Percentiles rank a stretch among this genome's conserved stretches.
phyloP scores from a whole-genome alignment of 2,113 vertebrate genomes.

The Stictonetta naevosa region DNA sequence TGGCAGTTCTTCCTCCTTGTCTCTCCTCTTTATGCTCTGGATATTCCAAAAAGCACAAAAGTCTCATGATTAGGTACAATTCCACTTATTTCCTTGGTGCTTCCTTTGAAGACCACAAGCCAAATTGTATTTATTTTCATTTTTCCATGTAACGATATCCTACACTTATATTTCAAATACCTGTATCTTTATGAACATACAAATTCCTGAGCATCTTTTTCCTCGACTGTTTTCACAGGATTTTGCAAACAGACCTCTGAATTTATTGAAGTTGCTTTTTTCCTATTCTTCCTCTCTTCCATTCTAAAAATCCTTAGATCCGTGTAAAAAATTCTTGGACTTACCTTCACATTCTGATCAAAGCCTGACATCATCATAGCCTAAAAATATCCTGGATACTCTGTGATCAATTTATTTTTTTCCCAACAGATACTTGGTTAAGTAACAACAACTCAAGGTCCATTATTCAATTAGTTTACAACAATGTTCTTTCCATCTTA shows the following conservation, averaged over 20 bases:
- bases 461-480: background rate
- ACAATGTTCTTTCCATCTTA: background rate
- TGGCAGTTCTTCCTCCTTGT: background rate
- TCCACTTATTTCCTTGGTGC: accelerated
- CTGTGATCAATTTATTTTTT: background rate
- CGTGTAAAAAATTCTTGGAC: background rate
- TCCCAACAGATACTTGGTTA: background rate
- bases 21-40: background rate
- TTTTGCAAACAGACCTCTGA: background rate
- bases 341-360: background rate
- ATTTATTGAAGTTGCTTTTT: background rate
- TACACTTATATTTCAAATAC: background rate
- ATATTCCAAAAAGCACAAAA: background rate
- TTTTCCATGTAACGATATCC: background rate
- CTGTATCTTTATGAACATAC: background rate
- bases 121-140: background rate
- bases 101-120: background rate
- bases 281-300: background rate
- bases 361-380: background rate
- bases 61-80: background rate
- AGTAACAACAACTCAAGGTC: background rate
- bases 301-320: background rate
- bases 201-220: background rate
- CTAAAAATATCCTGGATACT: background rate
- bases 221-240: background rate